A percentile compares a stretch with the other conserved stretches of the same genome.
Evolutionary conservation across 2,888 invertebrate species (phyloP).

Genomic region (Drosophila monieri): DNA sequence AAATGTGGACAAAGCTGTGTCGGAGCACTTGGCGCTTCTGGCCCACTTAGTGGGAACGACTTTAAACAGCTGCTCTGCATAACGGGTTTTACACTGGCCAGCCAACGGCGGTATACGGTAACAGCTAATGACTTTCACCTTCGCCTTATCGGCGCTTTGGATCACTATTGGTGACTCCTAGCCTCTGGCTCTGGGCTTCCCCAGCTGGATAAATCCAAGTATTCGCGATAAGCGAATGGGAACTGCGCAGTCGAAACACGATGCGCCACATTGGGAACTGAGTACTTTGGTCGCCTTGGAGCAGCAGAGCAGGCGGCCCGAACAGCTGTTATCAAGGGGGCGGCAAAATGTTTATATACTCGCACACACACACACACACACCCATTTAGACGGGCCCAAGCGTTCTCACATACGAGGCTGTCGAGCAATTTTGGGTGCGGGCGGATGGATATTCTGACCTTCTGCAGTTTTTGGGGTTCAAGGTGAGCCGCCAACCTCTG

Average conservation of each 20-base stretch:
- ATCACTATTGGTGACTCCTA: conserved; percentile 15
- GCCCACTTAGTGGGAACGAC: conserved; percentile 17
- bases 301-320: conserved; percentile 1
- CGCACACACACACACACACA: conserved; percentile 14
- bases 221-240: conserved; percentile 16
- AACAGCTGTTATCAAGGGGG: conserved; percentile 33
- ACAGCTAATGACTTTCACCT: conserved; percentile 76
- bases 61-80: conserved; percentile 34
- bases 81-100: conserved; percentile 32
- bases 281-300: background rate
- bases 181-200: background rate
- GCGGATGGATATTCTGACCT: conserved; percentile 1
- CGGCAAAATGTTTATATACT: conserved; percentile 32
- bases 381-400: conserved; percentile 7
- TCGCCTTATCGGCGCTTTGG: conserved; percentile 49
- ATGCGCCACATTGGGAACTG: background rate
- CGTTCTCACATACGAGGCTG: conserved; percentile 9
- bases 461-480: conserved; percentile 30
- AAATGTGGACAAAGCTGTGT: conserved; percentile 3
- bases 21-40: conserved; percentile 14
- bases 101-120: conserved; percentile 22
- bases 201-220: background rate
- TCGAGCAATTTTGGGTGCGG: conserved; percentile 5
- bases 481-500: conserved; percentile 28
- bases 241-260: conserved; percentile 4